phyloP scores from a whole-genome alignment of 2,797 vertebrate genomes.

The Telmatherina bonti region DNA sequence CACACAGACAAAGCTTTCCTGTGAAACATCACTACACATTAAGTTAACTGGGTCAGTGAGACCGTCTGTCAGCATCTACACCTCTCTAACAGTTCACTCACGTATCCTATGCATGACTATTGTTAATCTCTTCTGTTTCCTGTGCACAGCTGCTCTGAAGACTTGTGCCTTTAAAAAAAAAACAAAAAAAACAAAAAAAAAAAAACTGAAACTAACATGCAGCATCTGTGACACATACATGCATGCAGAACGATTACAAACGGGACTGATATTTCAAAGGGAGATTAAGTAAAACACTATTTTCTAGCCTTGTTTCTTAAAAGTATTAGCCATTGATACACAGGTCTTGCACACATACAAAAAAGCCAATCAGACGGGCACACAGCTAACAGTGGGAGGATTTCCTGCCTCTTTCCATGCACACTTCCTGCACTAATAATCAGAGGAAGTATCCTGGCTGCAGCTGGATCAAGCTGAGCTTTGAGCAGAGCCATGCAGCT shows the following conservation, averaged over 20 bases:
- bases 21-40: constrained; percentile 5
- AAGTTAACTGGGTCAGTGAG: constrained; percentile 39
- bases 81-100: constrained; percentile 11
- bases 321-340: neutral
- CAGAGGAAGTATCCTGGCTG: constrained; percentile 88
- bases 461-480: constrained; percentile 42
- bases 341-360: no score
- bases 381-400: constrained; percentile 85
- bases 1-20: neutral
- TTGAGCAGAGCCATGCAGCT: constrained; percentile 22
- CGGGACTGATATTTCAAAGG: neutral
- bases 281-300: neutral
- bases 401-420: constrained; percentile 84
- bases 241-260: neutral
- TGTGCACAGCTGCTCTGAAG: constrained; percentile 27
- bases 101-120: constrained; percentile 9
- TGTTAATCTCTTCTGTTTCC: constrained; percentile 13
- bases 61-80: constrained; percentile 14
- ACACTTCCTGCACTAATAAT: constrained; percentile 90
- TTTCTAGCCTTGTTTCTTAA: neutral
- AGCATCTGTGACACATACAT: constrained; percentile 28
- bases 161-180: constrained; percentile 12
- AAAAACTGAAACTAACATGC: constrained; percentile 1
- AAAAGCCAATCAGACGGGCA: constrained; percentile 52
- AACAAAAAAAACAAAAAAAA: constrained; percentile 24